These are phyloP conservation scores for Polia nebulosa DNA, from an alignment of 2,888 invertebrate species.

Conservation along the genomic window DNA sequence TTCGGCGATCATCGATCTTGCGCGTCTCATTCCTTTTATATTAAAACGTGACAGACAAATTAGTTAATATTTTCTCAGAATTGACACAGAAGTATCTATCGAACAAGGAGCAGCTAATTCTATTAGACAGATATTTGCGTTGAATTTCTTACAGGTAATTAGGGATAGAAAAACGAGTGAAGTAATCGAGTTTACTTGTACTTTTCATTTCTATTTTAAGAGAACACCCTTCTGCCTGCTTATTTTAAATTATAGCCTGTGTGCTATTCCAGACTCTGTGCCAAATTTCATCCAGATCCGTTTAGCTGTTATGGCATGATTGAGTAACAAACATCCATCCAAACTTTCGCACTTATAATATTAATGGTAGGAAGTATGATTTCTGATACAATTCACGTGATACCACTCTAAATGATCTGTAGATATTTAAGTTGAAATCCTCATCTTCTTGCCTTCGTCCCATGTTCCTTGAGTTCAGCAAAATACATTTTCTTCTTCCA, in stretches of 20 bases:
- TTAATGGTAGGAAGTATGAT: too few species aligned
- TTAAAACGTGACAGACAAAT: constrained; percentile 22
- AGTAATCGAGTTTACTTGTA: background rate
- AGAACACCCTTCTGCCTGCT: too few species aligned
- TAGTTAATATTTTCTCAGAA: constrained; percentile 19
- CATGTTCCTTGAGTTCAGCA: background rate
- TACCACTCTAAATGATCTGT: too few species aligned
- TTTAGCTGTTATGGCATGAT: too few species aligned
- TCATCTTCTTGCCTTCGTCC: background rate
- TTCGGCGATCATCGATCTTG: constrained; percentile 28
- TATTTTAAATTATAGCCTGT: too few species aligned
- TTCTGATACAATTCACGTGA: too few species aligned
- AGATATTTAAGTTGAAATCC: too few species aligned
- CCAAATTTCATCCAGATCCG: too few species aligned
- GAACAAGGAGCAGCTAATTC: constrained; percentile 23
- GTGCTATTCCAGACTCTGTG: too few species aligned
- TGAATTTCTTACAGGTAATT: constrained; percentile 2
- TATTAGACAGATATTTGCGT: constrained; percentile 20
- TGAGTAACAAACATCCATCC: too few species aligned
- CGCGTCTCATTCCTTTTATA: constrained; percentile 12
- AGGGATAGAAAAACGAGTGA: constrained; percentile 3
- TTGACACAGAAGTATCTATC: background rate
- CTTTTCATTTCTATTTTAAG: background rate
- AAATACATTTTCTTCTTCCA: background rate
- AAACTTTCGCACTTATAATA: too few species aligned